Base-by-base conservation (phyloP, 2,797 vertebrate species). In the Acrossocheilus wenchowensis region DNA sequence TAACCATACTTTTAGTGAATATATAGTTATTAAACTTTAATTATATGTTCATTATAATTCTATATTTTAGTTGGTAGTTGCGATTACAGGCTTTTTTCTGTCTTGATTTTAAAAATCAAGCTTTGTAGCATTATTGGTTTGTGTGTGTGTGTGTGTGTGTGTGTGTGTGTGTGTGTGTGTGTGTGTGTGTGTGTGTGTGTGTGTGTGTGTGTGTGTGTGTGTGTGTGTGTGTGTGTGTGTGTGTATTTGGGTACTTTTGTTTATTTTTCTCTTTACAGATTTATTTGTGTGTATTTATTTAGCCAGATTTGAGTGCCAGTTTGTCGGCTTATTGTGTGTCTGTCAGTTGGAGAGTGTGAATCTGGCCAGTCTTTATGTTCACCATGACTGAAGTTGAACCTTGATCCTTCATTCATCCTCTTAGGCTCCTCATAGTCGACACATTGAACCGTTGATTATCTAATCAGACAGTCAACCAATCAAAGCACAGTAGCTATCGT, bases 391-490 rank as follows among this genome's bases (percentile, higher is more conserved):
- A 73, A 34, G 69, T 60, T 73, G 52, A 73, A 83, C 39, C 66
- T 36, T 68, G 64, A 68, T 36, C 64, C 64, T 68, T 68, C 15
- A 68, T 68, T 68, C 15, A 68, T 36, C 66, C 66, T 68, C 66
- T 68, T 68, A 69, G 75, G 15, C 21, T 30, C 60, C 12, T 64
- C 60, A 64, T 14, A 21, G 75, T 57, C 4, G 12, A 41, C 75
- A 41, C 34, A n/a, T 8, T 23, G 34, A 57, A 23, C 54, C 39
- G 75, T 78, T 57, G 34, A 57, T 39, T 9, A 78, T 78, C 34
- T 78, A 23, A 15, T 78, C 54, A 30, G 39, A 39, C n/a, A 19
- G 23, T 62, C 23, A 62, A 26, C 36, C 36, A 62, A 62, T 62
- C 39, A 78, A 78, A 54, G 34, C 77, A 48, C 41, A 23, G 60